These are phyloP conservation scores for Telenomus remus DNA, from an alignment of 1,140 invertebrate genomes.

Conservation along the genomic window DNA sequence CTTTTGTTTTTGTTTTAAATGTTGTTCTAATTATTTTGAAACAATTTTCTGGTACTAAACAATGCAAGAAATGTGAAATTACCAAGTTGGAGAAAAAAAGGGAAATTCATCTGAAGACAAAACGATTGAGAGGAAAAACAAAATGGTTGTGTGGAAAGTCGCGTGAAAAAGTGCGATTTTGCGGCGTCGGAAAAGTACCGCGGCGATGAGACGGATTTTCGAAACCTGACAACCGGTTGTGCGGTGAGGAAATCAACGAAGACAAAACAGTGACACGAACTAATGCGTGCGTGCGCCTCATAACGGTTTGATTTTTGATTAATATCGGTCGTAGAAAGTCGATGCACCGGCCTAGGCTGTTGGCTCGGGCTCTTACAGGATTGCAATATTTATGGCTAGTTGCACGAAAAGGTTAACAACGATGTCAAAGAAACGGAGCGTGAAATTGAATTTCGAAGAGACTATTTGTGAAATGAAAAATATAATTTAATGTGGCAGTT, in stretches of 20 bases:
- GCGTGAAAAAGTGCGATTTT: no score
- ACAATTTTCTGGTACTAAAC: no score
- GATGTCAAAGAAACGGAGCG: conserved; percentile 37
- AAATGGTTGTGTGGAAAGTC: no score
- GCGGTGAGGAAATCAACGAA: background rate
- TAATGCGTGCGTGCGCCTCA: background rate
- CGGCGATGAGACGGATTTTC: no score
- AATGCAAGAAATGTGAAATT: no score
- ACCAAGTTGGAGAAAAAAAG: no score
- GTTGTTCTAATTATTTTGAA: no score
- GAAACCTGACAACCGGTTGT: background rate
- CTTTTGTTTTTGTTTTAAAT: no score
- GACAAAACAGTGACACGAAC: conserved; percentile 1
- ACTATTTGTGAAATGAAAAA: conserved; percentile 26
- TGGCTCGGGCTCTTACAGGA: conserved; percentile 9
- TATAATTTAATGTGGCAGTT: conserved; percentile 28
- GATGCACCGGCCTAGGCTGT: conserved; percentile 13
- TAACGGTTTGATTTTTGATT: conserved; percentile 5
- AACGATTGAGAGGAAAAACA: no score
- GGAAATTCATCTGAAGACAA: no score
- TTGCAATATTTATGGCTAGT: conserved; percentile 39
- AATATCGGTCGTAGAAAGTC: conserved; percentile 26
- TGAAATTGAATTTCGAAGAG: conserved; percentile 42
- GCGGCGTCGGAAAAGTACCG: no score
- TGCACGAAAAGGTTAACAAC: conserved; percentile 40